phyloP scores from a whole-genome alignment of 1,140 invertebrate genomes.

The Mercenaria mercenaria region DNA sequence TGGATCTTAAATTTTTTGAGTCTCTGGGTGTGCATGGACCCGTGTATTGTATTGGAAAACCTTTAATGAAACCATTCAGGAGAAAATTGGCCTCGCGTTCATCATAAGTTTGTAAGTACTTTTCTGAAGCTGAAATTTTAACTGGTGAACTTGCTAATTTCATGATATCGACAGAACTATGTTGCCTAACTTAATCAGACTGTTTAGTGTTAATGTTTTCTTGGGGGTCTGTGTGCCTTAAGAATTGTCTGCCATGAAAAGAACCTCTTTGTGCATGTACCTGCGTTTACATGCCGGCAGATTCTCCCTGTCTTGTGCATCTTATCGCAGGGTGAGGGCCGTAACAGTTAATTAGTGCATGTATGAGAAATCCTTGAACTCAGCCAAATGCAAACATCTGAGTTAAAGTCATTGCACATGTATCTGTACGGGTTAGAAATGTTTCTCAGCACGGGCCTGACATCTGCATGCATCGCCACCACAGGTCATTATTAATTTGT shows the following conservation, averaged over 20 bases:
- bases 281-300: neutral
- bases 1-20: conserved; percentile 38
- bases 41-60: neutral
- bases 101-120: too few relatives aligned
- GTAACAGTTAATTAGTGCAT: neutral
- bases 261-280: neutral
- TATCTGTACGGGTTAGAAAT: neutral
- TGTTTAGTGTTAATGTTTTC: too few relatives aligned
- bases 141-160: too few relatives aligned
- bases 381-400: neutral
- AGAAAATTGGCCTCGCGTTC: neutral
- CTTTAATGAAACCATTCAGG: neutral
- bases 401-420: conserved; percentile 15
- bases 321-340: too few relatives aligned
- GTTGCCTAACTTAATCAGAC: neutral
- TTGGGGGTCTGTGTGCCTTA: too few relatives aligned
- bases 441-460: neutral
- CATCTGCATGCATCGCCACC: conserved; percentile 41
- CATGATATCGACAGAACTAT: neutral
- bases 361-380: neutral
- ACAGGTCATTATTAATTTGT: too few relatives aligned
- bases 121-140: too few relatives aligned
- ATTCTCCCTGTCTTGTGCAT: neutral
- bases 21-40: neutral
- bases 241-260: neutral